Evolutionary conservation across 2,797 vertebrate species (phyloP), one percentile per base, ranked within the genome.

Genomic region (Neosalanx taihuensis): DNA sequence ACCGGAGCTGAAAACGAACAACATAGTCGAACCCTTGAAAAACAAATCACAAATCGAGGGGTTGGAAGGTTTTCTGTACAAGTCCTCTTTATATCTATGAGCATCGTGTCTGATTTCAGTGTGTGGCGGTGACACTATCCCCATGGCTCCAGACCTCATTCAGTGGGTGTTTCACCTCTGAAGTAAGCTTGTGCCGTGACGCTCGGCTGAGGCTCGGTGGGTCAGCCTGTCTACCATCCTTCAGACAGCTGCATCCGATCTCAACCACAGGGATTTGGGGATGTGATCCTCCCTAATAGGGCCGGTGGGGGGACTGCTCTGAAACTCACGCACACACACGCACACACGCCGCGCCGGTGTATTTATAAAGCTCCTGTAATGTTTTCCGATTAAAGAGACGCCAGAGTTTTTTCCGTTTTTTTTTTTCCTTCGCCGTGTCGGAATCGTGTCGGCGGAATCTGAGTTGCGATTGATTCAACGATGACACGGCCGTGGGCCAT

Each of bases 351-450:
- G 17, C 41, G 15, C 2, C 3, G 6, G 67, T 71, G 76, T 84
- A 86, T 86, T 88, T 85, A 77, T 86, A 87, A 84, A 80, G 67
- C 56, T 5, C 57, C n/a, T 30, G 18, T 70, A 49, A 74, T 65
- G 69, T 82, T 84, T 86, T 86, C 83, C 81, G 35, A 66, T 46
- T 5, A 56, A 31, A 37, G 33, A 60, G 12, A 35, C 35, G 57
- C 6, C 64, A 51, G 46, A 5, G 2, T 79, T 84, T 79, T 66
- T 1, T 13, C 63, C 10, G 64, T 20, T n/a, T 46, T 6, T 71
- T 37, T 67, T 41, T 53, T 41, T 9, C 51, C 63, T 59, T 37
- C 62, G 17, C 63, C 23, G 9, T 4, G 23, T 61, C n/a, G 29
- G 57, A 70, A 23, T 35, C 4, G 13, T 30, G 20, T 56, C 23